Evolutionary conservation across 2,888 invertebrate species (phyloP), one percentile per base, ranked within the genome.

Genomic region (Sturmia bella): DNA sequence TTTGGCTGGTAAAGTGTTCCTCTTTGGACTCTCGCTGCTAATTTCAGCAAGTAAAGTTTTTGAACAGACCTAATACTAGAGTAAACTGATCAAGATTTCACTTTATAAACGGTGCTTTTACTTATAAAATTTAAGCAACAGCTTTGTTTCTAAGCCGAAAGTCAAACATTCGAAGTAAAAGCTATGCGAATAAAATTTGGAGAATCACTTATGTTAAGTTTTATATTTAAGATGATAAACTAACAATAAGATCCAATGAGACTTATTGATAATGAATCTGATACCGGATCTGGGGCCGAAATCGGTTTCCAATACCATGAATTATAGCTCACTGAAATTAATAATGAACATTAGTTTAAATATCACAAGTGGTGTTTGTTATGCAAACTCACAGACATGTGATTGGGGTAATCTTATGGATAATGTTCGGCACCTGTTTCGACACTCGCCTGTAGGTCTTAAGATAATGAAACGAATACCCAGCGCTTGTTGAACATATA

Each of bases 281-380:
- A 91, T 87, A 92, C 93, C 89, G 92, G 91, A 82, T 92, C 92
- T 59, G 94, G 93, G 83, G 93, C 91, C 88, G 95, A 95, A 74
- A 93, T 91, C 32, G 95, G 94, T 86, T 94, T 92, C 94, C 95
- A 95, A 87, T 94, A 95, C 93, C 95, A 94, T 94, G 95, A 95
- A 89, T 95, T 95, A 89, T 94, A 95, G 91, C 93, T 94, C 86
- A 95, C 95, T 95, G 89, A 15, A 92, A 85, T 32, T 13, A 24
- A 57, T 12, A 13, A 12, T 27, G n/a, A 24, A 52, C 32, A 54
- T 50, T 21, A 9, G 24, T 32, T 32, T 32, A 32, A 9, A 32
- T 32, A 21, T 4, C 17, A 9, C 9, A 13, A 24, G 32, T 37
- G n/a, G 3, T 48, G 6, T 43, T 56, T 39, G 2, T 7, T 32